These are phyloP conservation scores for Euura saliciscinereae DNA, from an alignment of 1,140 invertebrate species.

Conservation along the genomic window DNA sequence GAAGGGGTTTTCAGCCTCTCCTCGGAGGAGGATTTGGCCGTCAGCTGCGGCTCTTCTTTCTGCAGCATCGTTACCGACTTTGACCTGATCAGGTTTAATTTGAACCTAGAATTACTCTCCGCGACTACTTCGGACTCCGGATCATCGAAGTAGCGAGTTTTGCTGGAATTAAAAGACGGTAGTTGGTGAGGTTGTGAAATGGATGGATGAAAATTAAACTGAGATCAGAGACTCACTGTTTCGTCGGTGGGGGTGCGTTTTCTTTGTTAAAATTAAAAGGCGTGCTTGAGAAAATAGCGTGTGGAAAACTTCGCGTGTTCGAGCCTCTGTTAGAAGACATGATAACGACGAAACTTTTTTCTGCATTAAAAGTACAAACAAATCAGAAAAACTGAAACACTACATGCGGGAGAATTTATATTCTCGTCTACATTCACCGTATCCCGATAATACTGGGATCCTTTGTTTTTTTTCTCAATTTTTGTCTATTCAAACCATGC, in stretches of 20 bases:
- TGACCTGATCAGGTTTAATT: conserved; percentile 20
- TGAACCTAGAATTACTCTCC: neutral
- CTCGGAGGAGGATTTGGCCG: conserved; percentile 29
- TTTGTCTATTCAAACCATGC: no score
- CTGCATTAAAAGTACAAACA: no score
- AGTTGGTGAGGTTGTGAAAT: no score
- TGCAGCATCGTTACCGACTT: conserved; percentile 31
- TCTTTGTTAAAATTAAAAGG: conserved; percentile 42
- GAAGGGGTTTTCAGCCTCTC: conserved; percentile 42
- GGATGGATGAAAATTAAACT: no score
- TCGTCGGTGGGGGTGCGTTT: conserved; percentile 29
- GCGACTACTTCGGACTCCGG: neutral
- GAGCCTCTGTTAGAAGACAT: no score
- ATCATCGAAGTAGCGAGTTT: neutral
- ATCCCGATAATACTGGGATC: no score
- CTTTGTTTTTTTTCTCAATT: no score
- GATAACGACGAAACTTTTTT: no score
- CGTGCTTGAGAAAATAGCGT: conserved; percentile 48
- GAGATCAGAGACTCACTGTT: conserved; percentile 34
- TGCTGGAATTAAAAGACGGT: neutral
- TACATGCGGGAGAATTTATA: no score
- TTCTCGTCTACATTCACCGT: no score
- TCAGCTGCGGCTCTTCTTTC: conserved; percentile 19
- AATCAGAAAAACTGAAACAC: no score
- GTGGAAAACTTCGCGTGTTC: conserved; percentile 40